A percentile compares a stretch with the other conserved stretches of the same genome.
These are phyloP conservation scores for Phengaris arion DNA, from an alignment of 2,888 invertebrate species.

Conservation along the genomic window DNA sequence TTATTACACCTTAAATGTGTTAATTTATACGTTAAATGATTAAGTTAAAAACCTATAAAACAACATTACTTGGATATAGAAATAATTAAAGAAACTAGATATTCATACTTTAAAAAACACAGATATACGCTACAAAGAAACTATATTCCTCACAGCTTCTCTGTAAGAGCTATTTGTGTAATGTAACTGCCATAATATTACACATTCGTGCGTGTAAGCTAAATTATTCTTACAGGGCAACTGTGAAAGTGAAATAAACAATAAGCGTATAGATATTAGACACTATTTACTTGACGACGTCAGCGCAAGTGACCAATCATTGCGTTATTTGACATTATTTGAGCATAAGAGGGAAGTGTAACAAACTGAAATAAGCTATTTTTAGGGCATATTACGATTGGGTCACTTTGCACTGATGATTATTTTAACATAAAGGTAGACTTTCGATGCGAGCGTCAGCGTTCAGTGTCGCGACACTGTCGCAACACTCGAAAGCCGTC, in stretches of 20 bases:
- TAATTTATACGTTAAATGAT: conserved; percentile 14
- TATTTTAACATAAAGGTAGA: not conserved
- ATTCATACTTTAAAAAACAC: not conserved
- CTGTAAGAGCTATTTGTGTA: conserved; percentile 68
- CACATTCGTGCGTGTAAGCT: conserved; percentile 37
- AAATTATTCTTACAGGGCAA: conserved; percentile 68
- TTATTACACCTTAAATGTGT: conserved; percentile 24
- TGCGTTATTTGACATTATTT: not conserved
- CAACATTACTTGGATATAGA: not conserved
- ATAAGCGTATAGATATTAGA: not conserved
- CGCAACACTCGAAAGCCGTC: too few species aligned
- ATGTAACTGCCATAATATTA: conserved; percentile 74
- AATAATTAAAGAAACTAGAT: not conserved
- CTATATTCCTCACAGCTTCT: conserved; percentile 62
- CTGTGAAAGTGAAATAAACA: conserved; percentile 54
- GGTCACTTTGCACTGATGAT: not conserved
- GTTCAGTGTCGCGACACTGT: too few species aligned
- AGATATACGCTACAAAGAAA: conserved; percentile 16
- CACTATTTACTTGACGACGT: not conserved
- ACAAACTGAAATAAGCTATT: not conserved
- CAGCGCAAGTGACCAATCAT: not conserved
- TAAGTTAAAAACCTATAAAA: not conserved
- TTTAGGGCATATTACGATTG: not conserved
- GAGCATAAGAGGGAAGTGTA: not conserved
- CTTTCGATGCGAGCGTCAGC: too few species aligned